phyloP scores from a whole-genome alignment of 2,797 vertebrate species.

The Rhabdomys pumilio region DNA sequence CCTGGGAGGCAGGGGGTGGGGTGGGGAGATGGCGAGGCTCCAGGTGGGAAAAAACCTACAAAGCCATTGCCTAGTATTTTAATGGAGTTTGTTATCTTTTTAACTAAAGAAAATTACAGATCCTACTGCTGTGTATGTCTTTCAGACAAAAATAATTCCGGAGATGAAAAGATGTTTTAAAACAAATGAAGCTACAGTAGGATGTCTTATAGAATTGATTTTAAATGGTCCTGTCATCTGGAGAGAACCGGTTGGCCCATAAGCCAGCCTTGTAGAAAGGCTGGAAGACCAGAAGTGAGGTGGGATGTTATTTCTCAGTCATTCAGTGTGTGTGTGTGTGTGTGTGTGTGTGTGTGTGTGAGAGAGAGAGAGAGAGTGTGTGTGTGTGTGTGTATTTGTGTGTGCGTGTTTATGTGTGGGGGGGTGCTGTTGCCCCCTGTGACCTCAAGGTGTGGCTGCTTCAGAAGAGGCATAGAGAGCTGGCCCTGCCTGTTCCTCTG shows the following conservation, averaged over 20 bases:
- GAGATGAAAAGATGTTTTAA: background rate
- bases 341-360: background rate
- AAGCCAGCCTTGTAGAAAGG: background rate
- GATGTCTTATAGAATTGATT: background rate
- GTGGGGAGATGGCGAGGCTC: too few relatives aligned
- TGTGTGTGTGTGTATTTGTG: background rate
- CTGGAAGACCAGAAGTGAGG: background rate
- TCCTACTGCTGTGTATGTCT: background rate
- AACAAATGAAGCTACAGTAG: background rate
- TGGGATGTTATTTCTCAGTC: too few relatives aligned
- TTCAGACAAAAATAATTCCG: constrained; percentile 9
- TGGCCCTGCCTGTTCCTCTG: accelerated
- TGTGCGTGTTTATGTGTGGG: background rate
- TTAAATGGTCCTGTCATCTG: background rate
- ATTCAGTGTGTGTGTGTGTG: background rate
- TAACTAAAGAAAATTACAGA: constrained; percentile 38
- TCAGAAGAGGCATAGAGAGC: background rate
- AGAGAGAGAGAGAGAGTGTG: too few relatives aligned
- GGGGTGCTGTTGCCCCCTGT: background rate
- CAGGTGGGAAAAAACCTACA: background rate
- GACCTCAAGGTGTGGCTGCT: background rate
- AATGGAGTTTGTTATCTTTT: background rate
- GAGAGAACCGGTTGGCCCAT: background rate
- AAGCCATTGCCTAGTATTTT: background rate
- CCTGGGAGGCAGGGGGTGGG: background rate